Conservation (phyloP, 2,888 invertebrate species). For the Allolobophora icterica region DNA sequence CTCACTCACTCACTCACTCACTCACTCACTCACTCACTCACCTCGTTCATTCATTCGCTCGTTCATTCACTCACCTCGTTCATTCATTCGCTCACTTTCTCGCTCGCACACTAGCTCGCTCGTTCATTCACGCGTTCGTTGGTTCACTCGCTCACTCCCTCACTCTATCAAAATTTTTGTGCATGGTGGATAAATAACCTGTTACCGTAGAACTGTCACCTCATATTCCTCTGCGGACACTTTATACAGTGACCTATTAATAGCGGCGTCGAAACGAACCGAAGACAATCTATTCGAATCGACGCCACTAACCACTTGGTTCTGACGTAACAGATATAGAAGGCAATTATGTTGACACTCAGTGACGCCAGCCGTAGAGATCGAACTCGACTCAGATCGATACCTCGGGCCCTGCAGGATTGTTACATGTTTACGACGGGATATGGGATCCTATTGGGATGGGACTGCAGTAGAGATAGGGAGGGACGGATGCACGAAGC, state of each 20-base stretch:
- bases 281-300: neutral
- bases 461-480: neutral
- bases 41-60: too few relatives aligned
- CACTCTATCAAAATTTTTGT: too few relatives aligned
- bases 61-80: too few relatives aligned
- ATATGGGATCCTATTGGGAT: neutral
- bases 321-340: neutral
- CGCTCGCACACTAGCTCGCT: too few relatives aligned
- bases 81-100: too few relatives aligned
- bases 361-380: neutral
- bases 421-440: slow-evolving; percentile 9
- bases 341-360: neutral
- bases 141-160: too few relatives aligned
- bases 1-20: too few relatives aligned
- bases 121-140: too few relatives aligned
- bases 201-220: too few relatives aligned
- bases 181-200: too few relatives aligned
- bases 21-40: too few relatives aligned
- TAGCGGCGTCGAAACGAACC: neutral
- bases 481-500: neutral
- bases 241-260: neutral
- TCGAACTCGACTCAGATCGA: neutral
- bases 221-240: neutral
- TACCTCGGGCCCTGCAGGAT: neutral
- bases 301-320: neutral